Conservation (phyloP, 2,113 vertebrate genomes). For the Gymnarchus niloticus region DNA sequence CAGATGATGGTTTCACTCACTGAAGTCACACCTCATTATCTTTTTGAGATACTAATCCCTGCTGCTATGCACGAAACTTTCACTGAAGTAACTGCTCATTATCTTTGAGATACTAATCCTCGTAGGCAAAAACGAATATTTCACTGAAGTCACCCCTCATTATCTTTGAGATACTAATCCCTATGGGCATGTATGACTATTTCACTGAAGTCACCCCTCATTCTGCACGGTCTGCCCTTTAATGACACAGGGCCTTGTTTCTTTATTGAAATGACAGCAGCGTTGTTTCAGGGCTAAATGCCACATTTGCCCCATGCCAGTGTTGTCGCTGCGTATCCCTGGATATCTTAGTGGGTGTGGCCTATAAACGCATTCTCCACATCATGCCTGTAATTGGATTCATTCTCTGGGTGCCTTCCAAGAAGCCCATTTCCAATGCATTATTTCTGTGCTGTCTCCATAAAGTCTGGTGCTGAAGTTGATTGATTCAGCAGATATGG, state of each 20-base stretch:
- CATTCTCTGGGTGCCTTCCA: background rate
- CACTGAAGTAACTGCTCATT: no score
- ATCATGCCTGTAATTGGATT: background rate
- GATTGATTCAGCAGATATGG: background rate
- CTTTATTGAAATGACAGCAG: background rate
- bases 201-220: conserved; percentile 45
- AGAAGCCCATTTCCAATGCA: background rate
- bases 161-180: no score
- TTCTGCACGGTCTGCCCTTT: conserved; percentile 44
- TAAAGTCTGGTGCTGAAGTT: background rate
- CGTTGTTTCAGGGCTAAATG: background rate
- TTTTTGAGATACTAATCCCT: no score
- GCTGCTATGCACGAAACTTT: conserved; percentile 51
- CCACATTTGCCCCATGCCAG: background rate
- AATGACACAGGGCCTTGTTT: background rate
- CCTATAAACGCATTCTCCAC: background rate
- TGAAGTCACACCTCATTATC: no score
- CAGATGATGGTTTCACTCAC: no score
- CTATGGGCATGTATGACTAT: no score
- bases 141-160: no score
- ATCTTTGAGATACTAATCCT: no score
- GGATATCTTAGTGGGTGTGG: background rate
- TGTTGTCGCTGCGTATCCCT: background rate
- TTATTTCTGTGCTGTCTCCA: background rate
- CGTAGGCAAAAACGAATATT: conserved; percentile 52